phyloP scores from a whole-genome alignment of 2,797 vertebrate genomes.

The Melanotaenia pygmaea region DNA sequence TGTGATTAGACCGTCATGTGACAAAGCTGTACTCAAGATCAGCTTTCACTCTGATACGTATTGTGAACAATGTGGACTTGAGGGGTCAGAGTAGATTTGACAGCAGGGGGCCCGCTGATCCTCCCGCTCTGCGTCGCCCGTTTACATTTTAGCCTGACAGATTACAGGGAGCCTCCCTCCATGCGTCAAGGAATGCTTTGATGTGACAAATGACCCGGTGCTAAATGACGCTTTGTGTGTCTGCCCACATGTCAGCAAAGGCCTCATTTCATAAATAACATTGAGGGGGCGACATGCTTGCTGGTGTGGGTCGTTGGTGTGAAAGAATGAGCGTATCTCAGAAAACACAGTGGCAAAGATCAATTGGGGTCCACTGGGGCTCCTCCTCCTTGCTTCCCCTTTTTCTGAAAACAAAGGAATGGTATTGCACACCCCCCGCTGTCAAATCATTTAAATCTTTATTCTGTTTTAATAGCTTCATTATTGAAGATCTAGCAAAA shows the following conservation, averaged over 20 bases:
- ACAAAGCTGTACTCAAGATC: constrained; percentile 30
- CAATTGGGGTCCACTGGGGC: constrained; percentile 39
- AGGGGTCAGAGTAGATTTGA: constrained; percentile 58
- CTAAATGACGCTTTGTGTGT: constrained; percentile 75
- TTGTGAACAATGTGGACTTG: constrained; percentile 49
- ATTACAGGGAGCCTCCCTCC: constrained; percentile 71
- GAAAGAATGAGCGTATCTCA: constrained; percentile 37
- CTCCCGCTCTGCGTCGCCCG: constrained; percentile 52
- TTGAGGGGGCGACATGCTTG: constrained; percentile 18
- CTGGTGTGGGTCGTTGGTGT: constrained; percentile 23
- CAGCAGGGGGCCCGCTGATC: constrained; percentile 61
- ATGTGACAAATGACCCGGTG: constrained; percentile 75
- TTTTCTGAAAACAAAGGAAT: constrained; percentile 16
- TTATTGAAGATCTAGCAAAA: constrained; percentile 13
- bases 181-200: constrained; percentile 79
- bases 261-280: constrained; percentile 60
- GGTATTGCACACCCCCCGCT: neutral
- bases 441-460: constrained; percentile 9
- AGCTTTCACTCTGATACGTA: constrained; percentile 26
- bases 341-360: constrained; percentile 29
- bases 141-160: constrained; percentile 67
- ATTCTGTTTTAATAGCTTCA: constrained; percentile 1
- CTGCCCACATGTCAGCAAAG: constrained; percentile 61
- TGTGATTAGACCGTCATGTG: neutral
- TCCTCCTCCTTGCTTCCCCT: neutral